phyloP scores from a whole-genome alignment of 64 coral and sea anemone genomes.

The Cladopsammia gracilis region DNA sequence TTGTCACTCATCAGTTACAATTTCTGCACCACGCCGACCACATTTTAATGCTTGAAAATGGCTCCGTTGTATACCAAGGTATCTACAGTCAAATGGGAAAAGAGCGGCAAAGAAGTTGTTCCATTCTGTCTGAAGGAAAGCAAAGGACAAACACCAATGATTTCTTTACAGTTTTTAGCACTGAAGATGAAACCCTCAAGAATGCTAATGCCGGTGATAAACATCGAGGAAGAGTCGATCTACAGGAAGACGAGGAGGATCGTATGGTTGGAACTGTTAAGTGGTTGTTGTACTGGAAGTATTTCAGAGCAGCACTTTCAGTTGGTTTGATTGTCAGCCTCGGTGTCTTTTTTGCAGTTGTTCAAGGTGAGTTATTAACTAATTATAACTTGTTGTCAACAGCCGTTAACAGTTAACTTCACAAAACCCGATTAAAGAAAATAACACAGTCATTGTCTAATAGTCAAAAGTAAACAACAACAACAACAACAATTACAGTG shows the following conservation, averaged over 20 bases:
- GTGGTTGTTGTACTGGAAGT: slow-evolving; percentile 62
- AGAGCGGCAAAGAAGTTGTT: background rate
- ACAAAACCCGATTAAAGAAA: no score
- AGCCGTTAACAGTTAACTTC: no score
- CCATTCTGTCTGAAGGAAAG: background rate
- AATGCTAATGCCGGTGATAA: background rate
- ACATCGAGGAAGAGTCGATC: background rate
- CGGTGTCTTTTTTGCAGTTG: background rate
- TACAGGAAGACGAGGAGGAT: slow-evolving; percentile 54
- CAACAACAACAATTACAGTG: no score
- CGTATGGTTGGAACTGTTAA: slow-evolving; percentile 27
- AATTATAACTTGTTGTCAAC: no score
- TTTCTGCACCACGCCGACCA: slow-evolving; percentile 29
- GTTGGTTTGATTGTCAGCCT: background rate
- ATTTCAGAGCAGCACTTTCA: slow-evolving; percentile 20
- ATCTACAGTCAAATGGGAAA: slow-evolving; percentile 14
- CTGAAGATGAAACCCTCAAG: background rate
- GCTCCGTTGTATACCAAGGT: slow-evolving; percentile 7
- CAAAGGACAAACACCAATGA: background rate
- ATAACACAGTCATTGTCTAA: no score
- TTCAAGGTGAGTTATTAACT: slow-evolving; percentile 36
- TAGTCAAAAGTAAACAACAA: no score
- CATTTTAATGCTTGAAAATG: slow-evolving; percentile 25
- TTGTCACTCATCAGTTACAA: slow-evolving; percentile 62
- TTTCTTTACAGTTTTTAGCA: background rate